These are phyloP conservation scores for Mobula birostris DNA, from an alignment of 2,113 vertebrate genomes.

Conservation along the genomic window DNA sequence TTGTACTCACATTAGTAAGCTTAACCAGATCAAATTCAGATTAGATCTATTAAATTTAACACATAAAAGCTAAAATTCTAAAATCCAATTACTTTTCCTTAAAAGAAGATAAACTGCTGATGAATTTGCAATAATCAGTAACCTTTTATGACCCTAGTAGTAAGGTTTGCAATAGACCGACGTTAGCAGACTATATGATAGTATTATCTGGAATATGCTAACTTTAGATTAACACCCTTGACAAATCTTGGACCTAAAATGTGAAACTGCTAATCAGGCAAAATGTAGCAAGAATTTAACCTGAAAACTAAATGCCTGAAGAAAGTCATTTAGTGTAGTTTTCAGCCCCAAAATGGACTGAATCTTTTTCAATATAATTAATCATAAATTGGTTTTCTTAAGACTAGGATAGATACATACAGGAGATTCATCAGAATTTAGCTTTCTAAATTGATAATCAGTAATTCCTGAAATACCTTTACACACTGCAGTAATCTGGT, in stretches of 20 bases:
- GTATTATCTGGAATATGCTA: not conserved
- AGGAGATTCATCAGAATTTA: not conserved
- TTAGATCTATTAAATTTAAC: not conserved
- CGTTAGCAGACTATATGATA: not conserved
- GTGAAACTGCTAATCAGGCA: not conserved
- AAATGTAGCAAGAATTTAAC: not conserved
- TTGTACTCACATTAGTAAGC: not conserved
- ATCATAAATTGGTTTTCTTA: not conserved
- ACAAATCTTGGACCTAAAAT: not conserved
- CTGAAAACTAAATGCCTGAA: not conserved
- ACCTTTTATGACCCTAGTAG: not conserved
- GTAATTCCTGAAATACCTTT: not conserved
- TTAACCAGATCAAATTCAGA: not conserved
- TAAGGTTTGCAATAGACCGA: not conserved
- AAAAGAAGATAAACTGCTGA: not conserved
- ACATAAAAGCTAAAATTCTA: not conserved
- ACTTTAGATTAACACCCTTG: not conserved
- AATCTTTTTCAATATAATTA: not conserved
- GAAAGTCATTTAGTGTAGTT: not conserved
- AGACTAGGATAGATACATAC: not conserved
- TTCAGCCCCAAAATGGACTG: not conserved
- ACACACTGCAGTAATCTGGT: too few relatives aligned
- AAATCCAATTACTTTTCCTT: not conserved
- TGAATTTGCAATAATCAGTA: not conserved
- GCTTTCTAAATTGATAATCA: not conserved